These are phyloP conservation scores for Mormyrus iriodes DNA, from an alignment of 2,113 vertebrate species.

Conservation along the genomic window DNA sequence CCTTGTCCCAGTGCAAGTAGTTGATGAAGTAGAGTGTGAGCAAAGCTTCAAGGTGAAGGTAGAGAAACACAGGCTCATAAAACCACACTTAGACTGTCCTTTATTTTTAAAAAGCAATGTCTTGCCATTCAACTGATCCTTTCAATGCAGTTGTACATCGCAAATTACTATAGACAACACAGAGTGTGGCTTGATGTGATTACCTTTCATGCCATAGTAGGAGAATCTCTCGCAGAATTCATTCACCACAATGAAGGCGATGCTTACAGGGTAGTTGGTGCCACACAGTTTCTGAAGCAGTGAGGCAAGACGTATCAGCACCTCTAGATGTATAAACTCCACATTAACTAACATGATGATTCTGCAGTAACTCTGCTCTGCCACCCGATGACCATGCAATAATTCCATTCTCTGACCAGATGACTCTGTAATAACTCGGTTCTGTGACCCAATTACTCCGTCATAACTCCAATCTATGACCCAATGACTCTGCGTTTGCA, in stretches of 20 bases:
- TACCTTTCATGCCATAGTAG: conserved; percentile 99
- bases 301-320: neutral
- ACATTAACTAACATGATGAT: neutral
- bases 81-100: neutral
- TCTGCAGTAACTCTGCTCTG: neutral
- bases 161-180: neutral
- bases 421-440: neutral
- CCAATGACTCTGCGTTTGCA: neutral
- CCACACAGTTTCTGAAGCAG: conserved; percentile 77
- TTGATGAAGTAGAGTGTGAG: conserved; percentile 87
- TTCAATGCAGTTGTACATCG: neutral
- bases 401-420: neutral
- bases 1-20: conserved; percentile 84
- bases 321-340: neutral
- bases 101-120: neutral
- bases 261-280: conserved; percentile 87
- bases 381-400: neutral
- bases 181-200: neutral
- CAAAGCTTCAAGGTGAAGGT: conserved; percentile 65
- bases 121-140: neutral
- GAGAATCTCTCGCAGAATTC: conserved; percentile 98
- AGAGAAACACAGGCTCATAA: conserved; percentile 19
- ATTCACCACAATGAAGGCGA: conserved; percentile 91
- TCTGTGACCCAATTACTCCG: neutral
- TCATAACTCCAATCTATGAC: neutral